phyloP scores from a whole-genome alignment of 2,888 invertebrate genomes.

The Ceramica pisi region DNA sequence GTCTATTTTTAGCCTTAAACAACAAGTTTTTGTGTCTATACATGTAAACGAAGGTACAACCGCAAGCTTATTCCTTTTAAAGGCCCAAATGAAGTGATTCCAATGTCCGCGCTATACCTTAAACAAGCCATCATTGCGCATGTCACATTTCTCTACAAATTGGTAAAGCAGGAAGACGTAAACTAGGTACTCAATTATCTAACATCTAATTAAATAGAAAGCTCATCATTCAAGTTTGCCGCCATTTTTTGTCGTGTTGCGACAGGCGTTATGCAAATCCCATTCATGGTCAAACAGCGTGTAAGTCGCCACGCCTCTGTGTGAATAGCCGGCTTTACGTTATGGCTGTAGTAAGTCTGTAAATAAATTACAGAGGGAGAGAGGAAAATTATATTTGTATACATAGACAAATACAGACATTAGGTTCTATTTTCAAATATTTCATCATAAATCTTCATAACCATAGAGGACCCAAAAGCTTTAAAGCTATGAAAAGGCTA shows the following conservation, averaged over 20 bases:
- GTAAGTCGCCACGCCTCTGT: slow-evolving; percentile 47
- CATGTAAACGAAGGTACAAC: not conserved
- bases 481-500: no score
- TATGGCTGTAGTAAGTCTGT: slow-evolving; percentile 10
- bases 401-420: not conserved
- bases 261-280: slow-evolving; percentile 65
- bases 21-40: not conserved
- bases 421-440: not conserved
- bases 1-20: not conserved
- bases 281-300: slow-evolving; percentile 57
- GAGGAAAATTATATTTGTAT: not conserved
- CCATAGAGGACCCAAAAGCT: not conserved
- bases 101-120: not conserved
- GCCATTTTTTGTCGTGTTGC: slow-evolving; percentile 55
- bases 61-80: slow-evolving; percentile 12
- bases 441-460: not conserved
- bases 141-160: slow-evolving; percentile 38
- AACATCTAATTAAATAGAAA: slow-evolving; percentile 67
- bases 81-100: slow-evolving; percentile 28
- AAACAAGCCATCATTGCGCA: slow-evolving; percentile 20
- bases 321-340: slow-evolving; percentile 46
- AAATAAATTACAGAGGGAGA: not conserved
- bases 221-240: slow-evolving; percentile 57
- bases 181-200: slow-evolving; percentile 50
- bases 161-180: slow-evolving; percentile 41